phyloP scores from a whole-genome alignment of 2,113 vertebrate species.

The Poeciliopsis turrubarensis region DNA sequence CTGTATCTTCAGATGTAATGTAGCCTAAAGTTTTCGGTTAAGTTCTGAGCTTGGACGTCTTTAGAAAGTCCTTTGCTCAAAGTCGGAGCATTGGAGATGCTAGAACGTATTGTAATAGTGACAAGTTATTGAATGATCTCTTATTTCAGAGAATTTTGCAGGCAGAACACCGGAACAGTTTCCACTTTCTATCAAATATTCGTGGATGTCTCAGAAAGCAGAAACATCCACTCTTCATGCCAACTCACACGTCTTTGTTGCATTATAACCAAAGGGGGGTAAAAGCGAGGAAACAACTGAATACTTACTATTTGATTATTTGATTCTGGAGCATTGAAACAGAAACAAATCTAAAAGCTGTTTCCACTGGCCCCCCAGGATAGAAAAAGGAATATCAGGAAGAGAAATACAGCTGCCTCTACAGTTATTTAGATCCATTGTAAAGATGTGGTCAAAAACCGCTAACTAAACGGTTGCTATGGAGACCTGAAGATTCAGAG shows the following conservation, averaged over 20 bases:
- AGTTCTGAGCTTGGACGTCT: background rate
- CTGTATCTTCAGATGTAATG: background rate
- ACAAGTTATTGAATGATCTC: too few relatives aligned
- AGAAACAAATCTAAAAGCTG: background rate
- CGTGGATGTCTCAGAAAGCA: background rate
- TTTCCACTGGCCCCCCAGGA: background rate
- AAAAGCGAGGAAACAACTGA: background rate
- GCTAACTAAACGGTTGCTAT: too few relatives aligned
- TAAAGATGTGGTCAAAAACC: background rate
- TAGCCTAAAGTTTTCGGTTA: background rate
- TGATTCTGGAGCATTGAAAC: too few relatives aligned
- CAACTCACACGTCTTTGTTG: background rate
- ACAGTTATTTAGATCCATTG: background rate
- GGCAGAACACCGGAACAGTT: background rate
- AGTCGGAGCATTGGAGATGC: background rate
- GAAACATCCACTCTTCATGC: background rate
- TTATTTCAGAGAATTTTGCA: too few relatives aligned
- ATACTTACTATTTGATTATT: background rate
- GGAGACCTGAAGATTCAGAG: too few relatives aligned
- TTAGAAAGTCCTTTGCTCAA: background rate
- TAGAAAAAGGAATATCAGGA: background rate
- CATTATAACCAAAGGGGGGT: background rate
- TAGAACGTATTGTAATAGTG: background rate
- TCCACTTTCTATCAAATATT: background rate
- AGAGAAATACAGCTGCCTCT: background rate